These are phyloP conservation scores for Trematocara unimaculatum DNA, from an alignment of 2,113 vertebrate genomes.

Conservation along the genomic window DNA sequence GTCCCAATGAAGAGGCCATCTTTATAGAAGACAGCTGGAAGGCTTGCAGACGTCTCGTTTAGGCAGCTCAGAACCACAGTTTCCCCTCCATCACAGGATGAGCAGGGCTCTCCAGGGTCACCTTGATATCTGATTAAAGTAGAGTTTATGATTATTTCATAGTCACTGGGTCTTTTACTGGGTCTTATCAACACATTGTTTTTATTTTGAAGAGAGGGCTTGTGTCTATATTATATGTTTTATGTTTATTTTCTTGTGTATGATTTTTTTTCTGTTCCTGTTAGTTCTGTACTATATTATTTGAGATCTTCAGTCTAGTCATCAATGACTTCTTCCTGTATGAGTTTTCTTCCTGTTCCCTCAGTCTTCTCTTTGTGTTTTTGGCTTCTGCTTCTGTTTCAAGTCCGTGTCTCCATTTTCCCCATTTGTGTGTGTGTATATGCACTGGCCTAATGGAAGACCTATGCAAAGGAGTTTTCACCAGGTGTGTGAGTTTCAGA, in stretches of 20 bases:
- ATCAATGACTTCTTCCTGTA: rapidly evolving
- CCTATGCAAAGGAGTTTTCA: not conserved
- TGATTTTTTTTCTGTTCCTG: rapidly evolving
- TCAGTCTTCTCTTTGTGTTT: not conserved
- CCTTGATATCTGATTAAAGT: rapidly evolving
- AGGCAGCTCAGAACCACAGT: not conserved
- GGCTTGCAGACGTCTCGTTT: rapidly evolving
- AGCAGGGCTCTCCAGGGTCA: not conserved
- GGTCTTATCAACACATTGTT: not conserved
- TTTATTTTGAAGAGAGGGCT: not conserved
- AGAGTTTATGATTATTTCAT: rapidly evolving
- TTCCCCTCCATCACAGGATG: not conserved
- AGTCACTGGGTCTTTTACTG: not conserved
- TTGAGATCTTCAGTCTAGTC: not conserved
- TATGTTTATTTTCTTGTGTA: rapidly evolving
- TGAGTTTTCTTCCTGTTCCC: not conserved
- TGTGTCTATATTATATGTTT: not conserved
- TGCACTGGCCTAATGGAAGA: not conserved
- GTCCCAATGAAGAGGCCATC: not conserved
- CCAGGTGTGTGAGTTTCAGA: not conserved
- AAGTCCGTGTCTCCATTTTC: rapidly evolving
- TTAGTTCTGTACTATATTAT: not conserved
- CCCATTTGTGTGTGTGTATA: not conserved
- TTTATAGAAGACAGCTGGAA: slow-evolving; percentile 12
- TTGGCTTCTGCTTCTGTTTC: not conserved